phyloP scores from a whole-genome alignment of 1,140 invertebrate genomes.

The Gryon sp. region DNA sequence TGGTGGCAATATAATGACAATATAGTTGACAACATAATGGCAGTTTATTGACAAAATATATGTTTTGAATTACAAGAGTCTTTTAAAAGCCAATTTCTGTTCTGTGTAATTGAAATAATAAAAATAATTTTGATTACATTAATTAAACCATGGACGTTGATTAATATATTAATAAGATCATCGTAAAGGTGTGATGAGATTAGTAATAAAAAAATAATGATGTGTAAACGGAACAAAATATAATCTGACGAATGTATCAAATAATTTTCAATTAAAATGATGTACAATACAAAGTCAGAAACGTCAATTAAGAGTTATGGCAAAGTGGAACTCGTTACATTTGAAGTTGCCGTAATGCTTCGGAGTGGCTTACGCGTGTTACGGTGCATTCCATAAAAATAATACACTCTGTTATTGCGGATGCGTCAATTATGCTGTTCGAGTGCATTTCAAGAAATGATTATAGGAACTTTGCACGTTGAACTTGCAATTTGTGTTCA shows the following conservation, averaged over 20 bases:
- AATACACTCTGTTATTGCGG: conserved; percentile 49
- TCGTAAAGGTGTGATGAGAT: conserved; percentile 5
- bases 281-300: conserved; percentile 38
- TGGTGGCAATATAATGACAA: too few relatives aligned
- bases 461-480: conserved; percentile 63
- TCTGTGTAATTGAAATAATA: too few relatives aligned
- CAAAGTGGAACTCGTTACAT: conserved; percentile 62
- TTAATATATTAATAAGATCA: conserved; percentile 21
- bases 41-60: too few relatives aligned
- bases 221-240: conserved; percentile 22
- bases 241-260: conserved; percentile 39
- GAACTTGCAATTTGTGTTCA: conserved; percentile 61
- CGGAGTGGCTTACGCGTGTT: conserved; percentile 60
- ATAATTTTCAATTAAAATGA: conserved; percentile 56
- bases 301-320: conserved; percentile 53
- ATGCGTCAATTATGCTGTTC: conserved; percentile 63
- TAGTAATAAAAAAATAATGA: too few relatives aligned
- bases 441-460: conserved; percentile 61
- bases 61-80: too few relatives aligned
- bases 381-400: conserved; percentile 60
- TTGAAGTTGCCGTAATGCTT: conserved; percentile 54
- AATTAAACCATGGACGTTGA: too few relatives aligned
- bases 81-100: too few relatives aligned
- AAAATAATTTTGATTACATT: too few relatives aligned
- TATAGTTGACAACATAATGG: too few relatives aligned